Percentiles rank a stretch among this genome's conserved stretches.
phyloP scores from a whole-genome alignment of 2,888 invertebrate species.

The Tetanocera ferruginea region DNA sequence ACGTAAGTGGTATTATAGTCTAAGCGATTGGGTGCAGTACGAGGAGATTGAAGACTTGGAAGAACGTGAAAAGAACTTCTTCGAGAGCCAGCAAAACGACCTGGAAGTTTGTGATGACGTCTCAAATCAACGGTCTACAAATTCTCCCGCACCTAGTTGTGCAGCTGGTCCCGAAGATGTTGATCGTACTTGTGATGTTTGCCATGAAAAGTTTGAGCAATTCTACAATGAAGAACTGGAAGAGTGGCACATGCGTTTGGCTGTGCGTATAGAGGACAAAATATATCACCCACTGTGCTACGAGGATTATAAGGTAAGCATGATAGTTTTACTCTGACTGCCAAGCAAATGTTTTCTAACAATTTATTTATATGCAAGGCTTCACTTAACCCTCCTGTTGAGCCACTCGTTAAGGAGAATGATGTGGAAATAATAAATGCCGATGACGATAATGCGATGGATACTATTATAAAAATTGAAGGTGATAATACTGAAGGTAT shows the following conservation, averaged over 20 bases:
- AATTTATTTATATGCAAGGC: slow-evolving; percentile 47
- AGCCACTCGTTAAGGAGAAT: slow-evolving; percentile 36
- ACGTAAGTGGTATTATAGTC: slow-evolving; percentile 91
- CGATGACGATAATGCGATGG: slow-evolving; percentile 65
- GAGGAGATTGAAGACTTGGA: slow-evolving; percentile 94
- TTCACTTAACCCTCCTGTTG: slow-evolving; percentile 62
- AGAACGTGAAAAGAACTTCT: slow-evolving; percentile 90
- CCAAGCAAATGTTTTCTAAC: no score
- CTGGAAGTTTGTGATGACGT: slow-evolving; percentile 73
- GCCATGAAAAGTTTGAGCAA: slow-evolving; percentile 93
- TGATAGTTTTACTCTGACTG: background rate
- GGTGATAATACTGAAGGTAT: slow-evolving; percentile 49
- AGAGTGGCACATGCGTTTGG: slow-evolving; percentile 94
- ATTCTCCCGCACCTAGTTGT: slow-evolving; percentile 78
- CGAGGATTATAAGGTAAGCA: slow-evolving; percentile 83
- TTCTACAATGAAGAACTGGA: slow-evolving; percentile 98
- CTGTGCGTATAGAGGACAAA: slow-evolving; percentile 80
- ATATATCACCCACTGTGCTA: slow-evolving; percentile 92
- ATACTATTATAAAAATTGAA: slow-evolving; percentile 63
- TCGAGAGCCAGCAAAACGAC: slow-evolving; percentile 79
- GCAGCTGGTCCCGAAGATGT: slow-evolving; percentile 77
- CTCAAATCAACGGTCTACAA: slow-evolving; percentile 72
- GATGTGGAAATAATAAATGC: slow-evolving; percentile 45
- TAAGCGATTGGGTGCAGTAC: slow-evolving; percentile 93
- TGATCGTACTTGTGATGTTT: slow-evolving; percentile 85